Conservation (phyloP, 2,797 vertebrate species). For the Alcedo atthis region DNA sequence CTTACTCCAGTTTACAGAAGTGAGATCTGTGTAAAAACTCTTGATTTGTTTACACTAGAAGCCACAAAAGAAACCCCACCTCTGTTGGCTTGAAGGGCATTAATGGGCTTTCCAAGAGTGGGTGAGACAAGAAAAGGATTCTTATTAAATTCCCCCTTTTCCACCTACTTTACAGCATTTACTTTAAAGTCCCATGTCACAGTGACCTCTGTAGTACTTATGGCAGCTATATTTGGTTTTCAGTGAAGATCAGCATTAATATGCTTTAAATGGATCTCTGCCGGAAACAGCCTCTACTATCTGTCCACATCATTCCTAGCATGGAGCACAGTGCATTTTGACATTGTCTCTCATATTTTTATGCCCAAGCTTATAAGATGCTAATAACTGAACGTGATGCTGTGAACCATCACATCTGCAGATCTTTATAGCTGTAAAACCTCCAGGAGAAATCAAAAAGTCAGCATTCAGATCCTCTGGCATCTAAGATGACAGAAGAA, state of each 20-base stretch:
- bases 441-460: background rate
- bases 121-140: conserved; percentile 33
- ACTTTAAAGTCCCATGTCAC: conserved; percentile 48
- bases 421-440: background rate
- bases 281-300: background rate
- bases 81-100: conserved; percentile 7
- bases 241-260: background rate
- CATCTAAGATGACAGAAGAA: background rate
- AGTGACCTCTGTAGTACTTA: conserved; percentile 43
- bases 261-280: background rate
- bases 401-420: background rate
- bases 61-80: conserved; percentile 27
- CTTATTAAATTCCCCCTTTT: background rate
- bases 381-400: background rate
- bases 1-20: conserved; percentile 37
- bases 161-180: conserved; percentile 32
- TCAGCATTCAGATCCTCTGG: background rate
- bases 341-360: background rate
- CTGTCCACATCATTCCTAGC: background rate
- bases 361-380: background rate
- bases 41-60: conserved; percentile 33
- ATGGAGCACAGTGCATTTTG: background rate
- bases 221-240: conserved; percentile 45
- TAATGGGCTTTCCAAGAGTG: conserved; percentile 27
- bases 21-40: background rate